phyloP scores from a whole-genome alignment of 2,797 vertebrate species.

The Periophthalmus magnuspinnatus region DNA sequence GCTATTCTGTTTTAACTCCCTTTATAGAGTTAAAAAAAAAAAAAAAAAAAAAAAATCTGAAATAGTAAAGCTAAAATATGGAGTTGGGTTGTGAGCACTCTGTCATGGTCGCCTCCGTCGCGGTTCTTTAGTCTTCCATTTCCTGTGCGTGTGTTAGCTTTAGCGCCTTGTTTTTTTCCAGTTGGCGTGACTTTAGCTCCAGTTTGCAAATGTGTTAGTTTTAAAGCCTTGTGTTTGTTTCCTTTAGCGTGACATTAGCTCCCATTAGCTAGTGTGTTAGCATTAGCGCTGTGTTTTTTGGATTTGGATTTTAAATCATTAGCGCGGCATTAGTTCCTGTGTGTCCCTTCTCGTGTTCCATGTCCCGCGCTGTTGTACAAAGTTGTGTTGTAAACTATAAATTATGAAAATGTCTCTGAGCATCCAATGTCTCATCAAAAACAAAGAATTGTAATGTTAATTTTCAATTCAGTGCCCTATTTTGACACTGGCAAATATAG shows the following conservation, averaged over 20 bases:
- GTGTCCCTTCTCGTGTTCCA: conserved; percentile 34
- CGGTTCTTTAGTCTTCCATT: conserved; percentile 2
- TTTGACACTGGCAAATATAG: neutral
- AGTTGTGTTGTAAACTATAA: conserved; percentile 69
- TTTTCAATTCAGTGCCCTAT: neutral
- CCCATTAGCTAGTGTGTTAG: too few relatives aligned
- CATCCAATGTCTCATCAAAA: conserved; percentile 22
- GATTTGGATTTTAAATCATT: neutral
- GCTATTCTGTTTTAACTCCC: too few relatives aligned
- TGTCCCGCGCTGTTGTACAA: conserved; percentile 63
- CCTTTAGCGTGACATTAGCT: too few relatives aligned
- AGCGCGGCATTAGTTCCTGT: neutral
- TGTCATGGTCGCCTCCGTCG: neutral
- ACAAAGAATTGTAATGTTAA: conserved; percentile 5
- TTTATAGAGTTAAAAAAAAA: too few relatives aligned
- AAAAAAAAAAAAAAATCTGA: too few relatives aligned
- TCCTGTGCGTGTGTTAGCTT: conserved; percentile 25
- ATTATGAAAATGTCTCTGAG: conserved; percentile 50
- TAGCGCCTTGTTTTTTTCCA: neutral
- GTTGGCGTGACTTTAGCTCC: too few relatives aligned
- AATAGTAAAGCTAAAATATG: too few relatives aligned
- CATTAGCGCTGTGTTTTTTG: too few relatives aligned
- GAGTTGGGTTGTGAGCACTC: neutral
- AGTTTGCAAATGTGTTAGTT: conserved; percentile 13
- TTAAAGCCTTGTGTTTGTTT: neutral